phyloP scores from a whole-genome alignment of 1,140 invertebrate genomes.

The Microplitis demolitor region DNA sequence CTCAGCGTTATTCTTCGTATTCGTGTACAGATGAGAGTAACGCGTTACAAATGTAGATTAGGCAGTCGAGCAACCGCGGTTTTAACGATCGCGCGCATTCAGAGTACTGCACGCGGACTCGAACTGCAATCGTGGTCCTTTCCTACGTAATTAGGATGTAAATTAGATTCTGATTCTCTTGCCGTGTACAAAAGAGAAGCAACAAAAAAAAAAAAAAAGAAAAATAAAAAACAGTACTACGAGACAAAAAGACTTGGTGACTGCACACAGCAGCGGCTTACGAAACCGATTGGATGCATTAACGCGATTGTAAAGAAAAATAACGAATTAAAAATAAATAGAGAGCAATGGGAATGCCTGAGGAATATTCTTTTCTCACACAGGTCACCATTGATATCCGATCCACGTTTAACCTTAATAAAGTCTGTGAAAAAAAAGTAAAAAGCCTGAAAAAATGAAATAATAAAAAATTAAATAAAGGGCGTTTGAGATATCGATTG shows the following conservation, averaged over 20 bases:
- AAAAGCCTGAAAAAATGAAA: neutral
- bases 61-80: conserved; percentile 33
- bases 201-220: neutral
- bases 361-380: neutral
- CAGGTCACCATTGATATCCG: conserved; percentile 16
- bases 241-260: conserved; percentile 20
- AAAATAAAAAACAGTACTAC: neutral
- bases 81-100: conserved; percentile 34
- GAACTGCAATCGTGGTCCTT: conserved; percentile 23
- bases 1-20: neutral
- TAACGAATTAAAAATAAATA: neutral
- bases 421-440: neutral
- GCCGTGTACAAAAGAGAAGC: conserved; percentile 4
- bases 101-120: conserved; percentile 28
- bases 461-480: neutral
- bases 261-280: conserved; percentile 6
- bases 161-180: conserved; percentile 44
- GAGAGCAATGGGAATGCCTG: neutral
- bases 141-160: conserved; percentile 48
- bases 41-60: conserved; percentile 45
- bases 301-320: conserved; percentile 1
- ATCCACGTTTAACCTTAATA: conserved; percentile 23
- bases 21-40: conserved; percentile 18
- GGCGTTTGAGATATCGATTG: conserved; percentile 3
- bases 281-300: conserved; percentile 20